These are phyloP conservation scores for Leptopilina drosophilae DNA, from an alignment of 2,888 invertebrate species.

Conservation along the genomic window DNA sequence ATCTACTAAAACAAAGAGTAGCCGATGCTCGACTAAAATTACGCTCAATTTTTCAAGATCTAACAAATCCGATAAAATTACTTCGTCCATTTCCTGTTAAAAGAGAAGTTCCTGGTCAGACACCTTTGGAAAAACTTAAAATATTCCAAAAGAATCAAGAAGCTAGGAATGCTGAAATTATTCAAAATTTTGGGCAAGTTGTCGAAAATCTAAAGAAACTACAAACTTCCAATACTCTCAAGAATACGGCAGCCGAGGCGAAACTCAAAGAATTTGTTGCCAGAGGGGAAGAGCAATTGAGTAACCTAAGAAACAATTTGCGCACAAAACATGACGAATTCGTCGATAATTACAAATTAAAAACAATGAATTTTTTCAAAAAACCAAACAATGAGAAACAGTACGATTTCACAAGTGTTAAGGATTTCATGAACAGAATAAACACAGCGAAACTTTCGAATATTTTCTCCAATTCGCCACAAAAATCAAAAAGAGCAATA, in stretches of 20 bases:
- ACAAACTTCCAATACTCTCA: neutral
- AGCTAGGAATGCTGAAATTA: slow-evolving; percentile 43
- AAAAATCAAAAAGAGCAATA: slow-evolving; percentile 23
- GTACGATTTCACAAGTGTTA: neutral
- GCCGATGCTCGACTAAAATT: neutral
- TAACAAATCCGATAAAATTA: neutral
- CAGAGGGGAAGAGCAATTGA: slow-evolving; percentile 55
- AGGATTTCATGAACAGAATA: neutral
- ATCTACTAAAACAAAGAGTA: neutral
- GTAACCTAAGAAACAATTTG: slow-evolving; percentile 57
- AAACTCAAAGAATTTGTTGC: slow-evolving; percentile 52
- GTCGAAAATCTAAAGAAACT: slow-evolving; percentile 49
- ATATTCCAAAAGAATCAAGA: slow-evolving; percentile 46
- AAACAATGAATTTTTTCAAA: slow-evolving; percentile 54
- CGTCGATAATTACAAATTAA: slow-evolving; percentile 56
- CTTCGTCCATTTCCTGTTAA: neutral
- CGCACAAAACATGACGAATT: slow-evolving; percentile 56
- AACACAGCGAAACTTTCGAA: slow-evolving; percentile 46
- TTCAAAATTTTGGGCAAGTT: slow-evolving; percentile 53
- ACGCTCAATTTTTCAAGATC: neutral
- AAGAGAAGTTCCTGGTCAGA: neutral
- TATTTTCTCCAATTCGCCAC: slow-evolving; percentile 47
- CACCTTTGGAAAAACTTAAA: slow-evolving; percentile 5
- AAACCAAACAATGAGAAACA: slow-evolving; percentile 29
- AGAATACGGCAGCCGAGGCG: slow-evolving; percentile 37